Conservation (phyloP, 35 echinoderm and acorn worm species). For the Heliocidaris erythrogramma region DNA sequence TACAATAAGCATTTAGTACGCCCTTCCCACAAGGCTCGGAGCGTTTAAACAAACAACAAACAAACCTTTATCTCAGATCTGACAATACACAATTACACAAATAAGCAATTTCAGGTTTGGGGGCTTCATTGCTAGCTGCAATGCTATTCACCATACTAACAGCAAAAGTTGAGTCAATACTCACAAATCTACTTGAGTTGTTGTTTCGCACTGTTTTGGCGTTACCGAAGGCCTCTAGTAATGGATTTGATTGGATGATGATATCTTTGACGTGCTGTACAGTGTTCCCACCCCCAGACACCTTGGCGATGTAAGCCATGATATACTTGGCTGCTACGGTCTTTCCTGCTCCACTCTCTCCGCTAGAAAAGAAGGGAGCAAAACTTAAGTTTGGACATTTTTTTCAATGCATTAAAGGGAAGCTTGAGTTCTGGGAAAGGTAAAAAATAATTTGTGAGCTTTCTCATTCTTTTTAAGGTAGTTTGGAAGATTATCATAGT, state of each 20-base stretch:
- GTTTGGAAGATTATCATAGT: too few species aligned
- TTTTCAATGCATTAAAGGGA: too few species aligned
- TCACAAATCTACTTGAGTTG: conserved; percentile 98
- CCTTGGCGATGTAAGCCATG: conserved; percentile 96
- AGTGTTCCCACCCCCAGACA: conserved; percentile 86
- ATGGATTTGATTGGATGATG: conserved; percentile 99
- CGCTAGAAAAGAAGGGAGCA: conserved; percentile 57
- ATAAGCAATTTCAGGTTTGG: neutral
- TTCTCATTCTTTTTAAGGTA: too few species aligned
- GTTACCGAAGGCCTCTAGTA: conserved; percentile 95
- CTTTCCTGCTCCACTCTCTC: conserved; percentile 98
- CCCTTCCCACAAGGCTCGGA: too few species aligned
- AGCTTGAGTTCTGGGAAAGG: too few species aligned
- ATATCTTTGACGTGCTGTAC: conserved; percentile 99
- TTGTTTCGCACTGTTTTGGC: conserved; percentile 99
- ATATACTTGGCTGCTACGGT: conserved; percentile 98
- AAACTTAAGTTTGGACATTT: too few species aligned
- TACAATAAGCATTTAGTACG: too few species aligned
- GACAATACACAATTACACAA: neutral
- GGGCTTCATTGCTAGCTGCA: neutral
- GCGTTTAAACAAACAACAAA: too few species aligned
- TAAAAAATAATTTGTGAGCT: too few species aligned
- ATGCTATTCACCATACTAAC: neutral
- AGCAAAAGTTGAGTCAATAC: conserved; percentile 33
- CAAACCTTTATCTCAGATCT: too few species aligned